Evolutionary conservation across 2,797 vertebrate genomes (phyloP).

Genomic region (Hydrocynus forskahlii): DNA sequence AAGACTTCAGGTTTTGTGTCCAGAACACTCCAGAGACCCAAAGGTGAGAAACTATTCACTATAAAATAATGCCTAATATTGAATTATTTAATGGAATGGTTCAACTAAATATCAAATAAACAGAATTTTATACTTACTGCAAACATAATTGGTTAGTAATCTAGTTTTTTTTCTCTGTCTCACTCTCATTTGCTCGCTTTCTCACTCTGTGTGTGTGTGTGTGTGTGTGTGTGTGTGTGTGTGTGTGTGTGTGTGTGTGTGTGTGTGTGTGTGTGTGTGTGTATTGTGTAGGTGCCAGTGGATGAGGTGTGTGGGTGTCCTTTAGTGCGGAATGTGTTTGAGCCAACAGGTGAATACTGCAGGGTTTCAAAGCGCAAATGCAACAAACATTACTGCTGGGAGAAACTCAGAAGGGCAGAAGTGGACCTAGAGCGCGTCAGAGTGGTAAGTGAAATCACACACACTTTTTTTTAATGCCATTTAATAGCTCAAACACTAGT

Average conservation of each 20-base stretch:
- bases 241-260: too few relatives aligned
- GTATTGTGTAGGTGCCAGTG: constrained; percentile 76
- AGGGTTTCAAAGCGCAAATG: constrained; percentile 92
- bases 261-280: too few relatives aligned
- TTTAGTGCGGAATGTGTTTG: constrained; percentile 91
- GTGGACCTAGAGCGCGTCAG: constrained; percentile 94
- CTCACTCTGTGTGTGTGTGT: too few relatives aligned
- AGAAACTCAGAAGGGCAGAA: constrained; percentile 91
- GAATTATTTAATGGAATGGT: too few relatives aligned
- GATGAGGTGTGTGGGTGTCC: constrained; percentile 96
- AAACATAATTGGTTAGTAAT: too few relatives aligned
- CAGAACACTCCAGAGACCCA: constrained; percentile 92
- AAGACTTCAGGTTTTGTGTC: constrained; percentile 92
- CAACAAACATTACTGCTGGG: constrained; percentile 97
- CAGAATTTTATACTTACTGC: too few relatives aligned
- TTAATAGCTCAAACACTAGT: too few relatives aligned
- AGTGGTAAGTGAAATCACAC: constrained; percentile 80
- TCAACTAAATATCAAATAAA: too few relatives aligned
- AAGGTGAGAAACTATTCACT: constrained; percentile 76
- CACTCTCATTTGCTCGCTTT: too few relatives aligned
- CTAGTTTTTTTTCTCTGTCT: too few relatives aligned
- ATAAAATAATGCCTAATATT: neutral
- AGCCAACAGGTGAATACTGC: constrained; percentile 92
- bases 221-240: too few relatives aligned
- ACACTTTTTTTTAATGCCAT: neutral